Base-by-base conservation (phyloP, 2,113 vertebrate genomes). In the Oxyruncus cristatus region DNA sequence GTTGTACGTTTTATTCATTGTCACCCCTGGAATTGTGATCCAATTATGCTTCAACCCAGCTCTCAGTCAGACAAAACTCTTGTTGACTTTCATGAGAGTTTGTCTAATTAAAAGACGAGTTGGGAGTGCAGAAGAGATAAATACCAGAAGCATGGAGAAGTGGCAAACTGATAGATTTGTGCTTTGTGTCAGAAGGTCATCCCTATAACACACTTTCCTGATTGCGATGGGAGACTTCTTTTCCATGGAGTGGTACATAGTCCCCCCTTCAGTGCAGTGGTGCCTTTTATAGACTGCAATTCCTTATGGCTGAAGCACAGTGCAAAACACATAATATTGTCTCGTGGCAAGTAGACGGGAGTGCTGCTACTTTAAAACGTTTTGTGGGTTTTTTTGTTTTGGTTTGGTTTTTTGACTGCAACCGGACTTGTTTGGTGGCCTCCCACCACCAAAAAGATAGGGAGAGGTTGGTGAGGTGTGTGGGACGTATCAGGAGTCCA, bases 151-250 rank as follows among this genome's bases (percentile, higher is more conserved):
- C 86, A 52, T 49, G 66, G 55, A 91, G 50, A 92, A 90, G 75
- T 92, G 93, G 68, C 61, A 75, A 95, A 91, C 91, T 95, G 96
- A 94, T 96, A 97, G 95, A 88, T 93, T 61, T 94, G 96, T 96
- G 95, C 93, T 93, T 95, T 94, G 93, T 97, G 95, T 97, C 96
- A 92, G 88, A 95, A 95, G 96, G 93, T 96, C 96, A 96, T 96
- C 83, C 91, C 92, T 91, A 9, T 95, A 91, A 96, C 77, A 93
- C 81, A 79, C 65, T 96, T 97, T 95, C 88, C 66, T 96, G 96
- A 96, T 96, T 97, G 96, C 41, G 62, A 91, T 94, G 95, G 96
- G 95, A 97, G 88, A 94, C 80, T 63, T 63, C 61, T 95, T 94
- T 96, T 92, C 96, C 95, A 87, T 92, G 88, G 83, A 85, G 95